Evolutionary conservation across 2,113 vertebrate genomes (phyloP), one percentile per base, ranked within the genome.

Genomic region (Psilopogon haemacephalus): DNA sequence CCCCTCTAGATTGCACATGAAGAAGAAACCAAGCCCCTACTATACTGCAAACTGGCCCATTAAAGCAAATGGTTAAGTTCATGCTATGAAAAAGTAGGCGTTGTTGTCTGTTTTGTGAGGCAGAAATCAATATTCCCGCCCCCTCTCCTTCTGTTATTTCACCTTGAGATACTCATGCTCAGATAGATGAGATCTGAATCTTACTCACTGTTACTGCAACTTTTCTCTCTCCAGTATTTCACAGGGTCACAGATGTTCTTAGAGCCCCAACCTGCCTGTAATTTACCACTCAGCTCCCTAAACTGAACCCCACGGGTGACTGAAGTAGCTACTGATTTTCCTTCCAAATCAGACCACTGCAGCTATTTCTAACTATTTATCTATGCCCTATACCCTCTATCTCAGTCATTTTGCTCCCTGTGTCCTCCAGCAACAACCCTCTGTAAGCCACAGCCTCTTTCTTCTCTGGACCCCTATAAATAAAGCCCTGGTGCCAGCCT

Each of bases 51-150:
- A 38, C 84, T 69, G 75, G 88, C 90, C 86, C 89, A 80, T 63
- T 95, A 88, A 94, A 92, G 91, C 23, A 5, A 91, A 74, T 17
- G 88, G 88, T 89, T 93, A 96, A 91, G 93, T 94, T 62, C 88
- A 46, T 93, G 93, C 88, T 76, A 93, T 90, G 92, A 95, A 96
- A 90, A 94, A 82, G 83, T 90, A 95, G 87, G 94, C 68, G 96
- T 91, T 96, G 96, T 93, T 96, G 91, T 96, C 95, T 95, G 90
- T 96, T 97, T 93, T 90, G 71, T 78, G 68, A 96, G 84, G 91
- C 91, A 97, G 95, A 94, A 96, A 96, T 95, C 94, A 95, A 89
- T 96, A 90, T 96, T 93, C 94, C 95, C 84, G 33, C 78, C 90
- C 95, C 94, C 91, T 92, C 93, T 88, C 91, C 95, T 96, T 93